Percentiles rank a stretch among this genome's conserved stretches.
These are phyloP conservation scores for Chrysomallon squamiferum DNA, from an alignment of 1,140 invertebrate genomes.

Conservation along the genomic window DNA sequence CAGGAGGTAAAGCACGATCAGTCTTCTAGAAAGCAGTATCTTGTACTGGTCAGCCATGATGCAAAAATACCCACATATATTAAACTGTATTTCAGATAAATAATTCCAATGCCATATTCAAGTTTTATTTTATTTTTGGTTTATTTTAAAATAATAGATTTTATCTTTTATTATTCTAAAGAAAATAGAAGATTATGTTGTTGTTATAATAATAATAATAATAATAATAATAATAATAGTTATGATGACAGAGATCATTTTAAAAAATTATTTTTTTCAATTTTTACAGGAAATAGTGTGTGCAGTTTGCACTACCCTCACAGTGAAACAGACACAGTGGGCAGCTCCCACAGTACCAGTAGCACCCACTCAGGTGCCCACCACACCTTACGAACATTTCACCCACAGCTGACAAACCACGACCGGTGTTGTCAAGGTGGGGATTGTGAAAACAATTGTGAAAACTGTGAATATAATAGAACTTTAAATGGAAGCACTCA, in stretches of 20 bases:
- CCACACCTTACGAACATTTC: slow-evolving; percentile 46
- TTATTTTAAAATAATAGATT: too few species aligned
- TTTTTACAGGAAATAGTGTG: slow-evolving; percentile 28
- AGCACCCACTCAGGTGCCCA: slow-evolving; percentile 41
- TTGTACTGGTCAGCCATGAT: too few species aligned
- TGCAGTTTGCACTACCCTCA: slow-evolving; percentile 46
- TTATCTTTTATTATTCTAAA: too few species aligned
- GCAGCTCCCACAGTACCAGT: slow-evolving; percentile 50
- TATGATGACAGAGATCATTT: not conserved
- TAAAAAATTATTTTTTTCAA: too few species aligned
- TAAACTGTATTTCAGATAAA: too few species aligned
- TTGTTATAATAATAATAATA: not conserved
- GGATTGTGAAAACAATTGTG: slow-evolving; percentile 3
- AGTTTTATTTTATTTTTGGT: too few species aligned
- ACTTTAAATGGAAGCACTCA: not conserved
- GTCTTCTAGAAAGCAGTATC: too few species aligned
- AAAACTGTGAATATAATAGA: not conserved
- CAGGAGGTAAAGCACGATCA: slow-evolving; percentile 22
- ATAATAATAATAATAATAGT: not conserved
- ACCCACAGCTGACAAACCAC: slow-evolving; percentile 32
- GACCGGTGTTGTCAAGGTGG: slow-evolving; percentile 13
- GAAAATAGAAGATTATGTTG: not conserved
- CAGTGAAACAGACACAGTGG: slow-evolving; percentile 54
- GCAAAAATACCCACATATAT: too few species aligned
- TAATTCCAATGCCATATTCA: too few species aligned